These are phyloP conservation scores for Myodes glareolus DNA, from an alignment of 2,113 vertebrate genomes.

Conservation along the genomic window DNA sequence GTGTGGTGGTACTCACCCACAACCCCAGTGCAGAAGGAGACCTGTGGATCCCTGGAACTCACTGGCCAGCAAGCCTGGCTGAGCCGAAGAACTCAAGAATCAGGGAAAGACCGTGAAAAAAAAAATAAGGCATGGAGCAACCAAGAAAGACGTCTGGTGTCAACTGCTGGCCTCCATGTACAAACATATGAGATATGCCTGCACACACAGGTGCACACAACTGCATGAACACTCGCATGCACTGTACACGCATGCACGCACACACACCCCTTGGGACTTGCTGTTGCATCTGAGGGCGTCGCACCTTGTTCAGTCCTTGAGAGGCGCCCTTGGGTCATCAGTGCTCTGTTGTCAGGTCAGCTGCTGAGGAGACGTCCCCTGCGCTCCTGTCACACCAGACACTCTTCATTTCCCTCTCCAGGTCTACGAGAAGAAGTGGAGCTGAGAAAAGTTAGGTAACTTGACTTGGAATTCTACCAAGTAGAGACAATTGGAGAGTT, in stretches of 20 bases:
- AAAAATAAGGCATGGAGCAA: background rate
- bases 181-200: too few species aligned
- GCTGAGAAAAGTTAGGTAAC: constrained; percentile 12
- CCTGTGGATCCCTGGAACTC: background rate
- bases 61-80: background rate
- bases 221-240: background rate
- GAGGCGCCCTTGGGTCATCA: background rate
- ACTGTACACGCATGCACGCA: background rate
- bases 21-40: background rate
- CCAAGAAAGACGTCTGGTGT: background rate
- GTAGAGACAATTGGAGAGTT: constrained; percentile 14
- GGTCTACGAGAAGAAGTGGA: background rate
- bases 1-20: too few species aligned
- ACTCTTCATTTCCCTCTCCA: background rate
- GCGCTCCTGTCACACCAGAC: background rate
- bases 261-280: background rate
- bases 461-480: constrained; percentile 13
- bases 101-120: background rate
- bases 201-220: background rate
- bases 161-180: background rate
- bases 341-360: background rate
- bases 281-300: background rate
- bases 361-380: background rate
- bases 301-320: background rate
- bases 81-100: background rate